Conservation (phyloP, 1,140 invertebrate species). For the Gryon sp. region DNA sequence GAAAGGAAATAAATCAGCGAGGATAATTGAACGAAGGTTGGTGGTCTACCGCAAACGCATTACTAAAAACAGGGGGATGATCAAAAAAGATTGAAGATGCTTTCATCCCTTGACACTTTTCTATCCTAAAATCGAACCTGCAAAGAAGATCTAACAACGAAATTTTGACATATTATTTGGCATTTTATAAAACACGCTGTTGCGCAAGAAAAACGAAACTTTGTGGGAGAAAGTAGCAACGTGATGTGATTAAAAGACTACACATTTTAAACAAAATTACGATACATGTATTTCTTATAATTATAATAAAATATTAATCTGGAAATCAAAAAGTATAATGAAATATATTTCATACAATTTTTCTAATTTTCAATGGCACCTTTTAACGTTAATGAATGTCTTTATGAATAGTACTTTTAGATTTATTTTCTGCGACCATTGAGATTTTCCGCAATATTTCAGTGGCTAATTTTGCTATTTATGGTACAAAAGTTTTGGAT, state of each 20-base stretch:
- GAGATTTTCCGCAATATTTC: neutral
- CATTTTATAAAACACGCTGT: slow-evolving; percentile 23
- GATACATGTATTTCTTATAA: no score
- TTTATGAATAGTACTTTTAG: neutral
- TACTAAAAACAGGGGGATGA: slow-evolving; percentile 60
- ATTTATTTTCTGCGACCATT: slow-evolving; percentile 1
- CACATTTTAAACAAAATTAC: no score
- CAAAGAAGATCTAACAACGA: slow-evolving; percentile 24
- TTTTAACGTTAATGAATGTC: neutral
- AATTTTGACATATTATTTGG: slow-evolving; percentile 24
- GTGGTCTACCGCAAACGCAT: slow-evolving; percentile 63
- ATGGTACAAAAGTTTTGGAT: neutral
- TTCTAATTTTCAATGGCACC: neutral
- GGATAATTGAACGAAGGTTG: slow-evolving; percentile 42
- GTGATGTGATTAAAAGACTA: slow-evolving; percentile 10
- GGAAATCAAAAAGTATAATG: neutral
- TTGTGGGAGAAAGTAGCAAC: slow-evolving; percentile 27
- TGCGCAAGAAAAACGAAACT: slow-evolving; percentile 23
- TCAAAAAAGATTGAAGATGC: slow-evolving; percentile 38
- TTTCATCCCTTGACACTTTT: slow-evolving; percentile 29
- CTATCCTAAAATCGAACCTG: slow-evolving; percentile 12
- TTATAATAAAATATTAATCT: no score
- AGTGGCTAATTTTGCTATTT: neutral
- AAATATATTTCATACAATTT: no score
- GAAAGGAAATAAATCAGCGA: slow-evolving; percentile 65